These are phyloP conservation scores for Atherinomorus stipes DNA, from an alignment of 2,113 vertebrate genomes.

Conservation along the genomic window DNA sequence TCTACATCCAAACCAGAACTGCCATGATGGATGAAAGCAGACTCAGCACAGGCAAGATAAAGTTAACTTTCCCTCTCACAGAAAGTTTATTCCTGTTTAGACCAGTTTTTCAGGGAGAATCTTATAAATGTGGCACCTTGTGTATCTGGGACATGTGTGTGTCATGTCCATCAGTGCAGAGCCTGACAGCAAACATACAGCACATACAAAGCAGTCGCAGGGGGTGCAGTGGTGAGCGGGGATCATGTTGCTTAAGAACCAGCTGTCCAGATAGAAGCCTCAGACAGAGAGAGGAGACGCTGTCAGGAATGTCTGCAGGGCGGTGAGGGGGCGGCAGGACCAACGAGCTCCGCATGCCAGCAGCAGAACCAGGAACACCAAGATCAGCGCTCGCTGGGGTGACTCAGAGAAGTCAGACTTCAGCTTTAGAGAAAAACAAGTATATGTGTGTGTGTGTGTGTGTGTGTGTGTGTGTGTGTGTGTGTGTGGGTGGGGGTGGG, in stretches of 20 bases:
- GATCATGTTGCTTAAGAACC: conserved; percentile 73
- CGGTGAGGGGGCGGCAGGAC: conserved; percentile 47
- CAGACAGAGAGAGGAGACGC: conserved; percentile 71
- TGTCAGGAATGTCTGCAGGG: conserved; percentile 75
- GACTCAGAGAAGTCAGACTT: neutral
- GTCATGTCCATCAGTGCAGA: conserved; percentile 35
- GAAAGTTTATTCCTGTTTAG: neutral
- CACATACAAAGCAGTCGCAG: conserved; percentile 45
- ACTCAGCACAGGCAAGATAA: conserved; percentile 28
- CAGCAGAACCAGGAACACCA: neutral
- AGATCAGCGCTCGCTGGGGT: neutral
- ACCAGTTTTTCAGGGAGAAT: conserved; percentile 57
- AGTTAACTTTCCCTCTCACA: conserved; percentile 21
- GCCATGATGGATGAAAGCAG: neutral
- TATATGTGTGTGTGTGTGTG: too few relatives aligned
- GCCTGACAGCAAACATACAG: conserved; percentile 39
- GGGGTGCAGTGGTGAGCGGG: conserved; percentile 33
- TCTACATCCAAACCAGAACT: conserved; percentile 3
- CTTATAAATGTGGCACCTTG: conserved; percentile 64
- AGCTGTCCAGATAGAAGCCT: conserved; percentile 76
- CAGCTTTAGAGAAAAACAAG: neutral
- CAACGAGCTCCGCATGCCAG: conserved; percentile 14
- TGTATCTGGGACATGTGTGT: conserved; percentile 38
- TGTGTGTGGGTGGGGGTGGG: too few relatives aligned
- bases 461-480: too few relatives aligned